Evolutionary conservation across 2,797 vertebrate species (phyloP).

Genomic region (Setipinna tenuifilis): DNA sequence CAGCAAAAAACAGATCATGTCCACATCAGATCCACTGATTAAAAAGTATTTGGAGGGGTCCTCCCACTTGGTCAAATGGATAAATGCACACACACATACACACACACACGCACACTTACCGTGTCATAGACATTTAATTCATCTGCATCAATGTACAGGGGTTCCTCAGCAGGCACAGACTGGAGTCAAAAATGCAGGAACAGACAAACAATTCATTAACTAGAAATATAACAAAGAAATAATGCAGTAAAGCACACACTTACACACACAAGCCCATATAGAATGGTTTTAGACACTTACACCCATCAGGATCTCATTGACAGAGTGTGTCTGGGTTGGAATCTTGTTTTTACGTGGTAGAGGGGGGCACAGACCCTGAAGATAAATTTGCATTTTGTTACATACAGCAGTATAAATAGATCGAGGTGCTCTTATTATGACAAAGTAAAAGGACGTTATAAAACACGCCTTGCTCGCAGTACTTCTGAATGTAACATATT

Average conservation of each 20-base stretch:
- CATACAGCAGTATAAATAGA: no score
- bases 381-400: no score
- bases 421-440: no score
- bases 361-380: neutral
- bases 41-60: no score
- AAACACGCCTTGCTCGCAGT: no score
- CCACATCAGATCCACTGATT: no score
- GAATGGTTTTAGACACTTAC: no score
- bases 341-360: neutral
- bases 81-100: neutral
- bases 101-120: neutral
- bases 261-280: neutral
- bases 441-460: no score
- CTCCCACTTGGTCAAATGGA: no score
- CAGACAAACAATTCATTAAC: neutral
- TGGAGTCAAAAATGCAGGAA: neutral
- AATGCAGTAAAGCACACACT: neutral
- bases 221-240: neutral
- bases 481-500: no score
- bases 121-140: neutral
- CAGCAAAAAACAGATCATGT: no score
- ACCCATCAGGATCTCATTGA: neutral
- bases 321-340: neutral
- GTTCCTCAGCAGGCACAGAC: neutral
- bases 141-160: neutral